phyloP scores from a whole-genome alignment of 2,113 vertebrate genomes.

The Leptosomus discolor region DNA sequence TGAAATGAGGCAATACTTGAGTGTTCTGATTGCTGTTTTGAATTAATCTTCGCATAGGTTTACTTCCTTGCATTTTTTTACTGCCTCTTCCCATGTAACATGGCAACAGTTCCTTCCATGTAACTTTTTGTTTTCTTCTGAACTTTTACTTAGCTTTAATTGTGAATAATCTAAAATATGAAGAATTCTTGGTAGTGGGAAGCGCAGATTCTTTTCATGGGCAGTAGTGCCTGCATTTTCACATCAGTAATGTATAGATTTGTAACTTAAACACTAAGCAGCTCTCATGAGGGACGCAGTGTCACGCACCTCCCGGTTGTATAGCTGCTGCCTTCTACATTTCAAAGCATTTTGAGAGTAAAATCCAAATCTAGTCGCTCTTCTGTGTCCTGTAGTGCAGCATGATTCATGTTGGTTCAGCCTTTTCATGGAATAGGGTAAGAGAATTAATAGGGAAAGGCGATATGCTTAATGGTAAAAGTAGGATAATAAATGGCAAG shows the following conservation, averaged over 20 bases:
- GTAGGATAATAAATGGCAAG: neutral
- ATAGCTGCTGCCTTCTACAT: neutral
- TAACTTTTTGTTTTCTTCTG: neutral
- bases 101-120: neutral
- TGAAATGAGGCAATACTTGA: too few species aligned
- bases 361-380: neutral
- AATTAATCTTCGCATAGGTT: neutral
- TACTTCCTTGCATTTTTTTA: neutral
- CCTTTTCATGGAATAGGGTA: neutral
- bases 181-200: neutral
- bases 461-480: neutral
- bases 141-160: neutral
- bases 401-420: neutral
- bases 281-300: neutral
- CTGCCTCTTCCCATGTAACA: neutral
- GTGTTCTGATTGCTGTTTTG: neutral
- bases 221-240: neutral
- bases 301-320: neutral
- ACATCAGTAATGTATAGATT: neutral
- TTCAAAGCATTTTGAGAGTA: neutral
- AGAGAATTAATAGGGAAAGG: neutral
- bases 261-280: neutral
- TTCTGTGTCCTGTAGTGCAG: neutral
- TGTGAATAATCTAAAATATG: neutral
- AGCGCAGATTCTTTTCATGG: neutral